Base-by-base conservation (phyloP, 2,113 vertebrate genomes). In the Vulpes ferrilata region DNA sequence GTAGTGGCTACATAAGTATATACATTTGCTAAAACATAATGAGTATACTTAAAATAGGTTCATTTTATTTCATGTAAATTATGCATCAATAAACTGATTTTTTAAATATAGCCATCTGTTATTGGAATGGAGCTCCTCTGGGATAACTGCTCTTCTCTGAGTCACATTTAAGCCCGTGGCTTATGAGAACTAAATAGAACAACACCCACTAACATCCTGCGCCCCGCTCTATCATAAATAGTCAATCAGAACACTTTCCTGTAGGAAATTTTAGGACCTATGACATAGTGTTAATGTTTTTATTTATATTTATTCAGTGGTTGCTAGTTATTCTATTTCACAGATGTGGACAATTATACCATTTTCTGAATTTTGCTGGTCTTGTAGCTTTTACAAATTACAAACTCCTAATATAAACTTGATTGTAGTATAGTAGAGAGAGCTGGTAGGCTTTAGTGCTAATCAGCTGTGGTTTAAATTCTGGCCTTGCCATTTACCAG, bases 251-350 rank as follows among this genome's bases (percentile, higher is more conserved):
- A 35, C 6, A 10, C 64, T 95, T 90, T 90, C 17, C 85, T 88
- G 80, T 76, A 20, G 91, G 69, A 67, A 84, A 64, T 95, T 92
- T 90, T 85, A 93, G 92, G 81, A 69, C 20, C 53, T 88, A 86
- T 93, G 90, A 90, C 88, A 93, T 53, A 59, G 69, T 94, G 88
- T 84, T 97, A 95, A 96, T 96, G 79, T 92, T 90, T 95, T 48
- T 96, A 96, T 95, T 95, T 96, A 65, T 92, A 90, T 92, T 92
- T 95, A 64, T 94, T 94, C 88, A 74, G 67, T 94, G 55, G 62
- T 84, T 87, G 74, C 57, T 95, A 96, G 97, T 95, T 97, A 97
- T 97, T 93, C 93, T 97, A 55, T 98, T 98, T 97, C 81, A 94
- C 91, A 95, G 95, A 97, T 97, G 95, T 96, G 81, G 62, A 94